Evolutionary conservation across 2,888 invertebrate genomes (phyloP), one percentile per base, ranked within the genome.

Genomic region (Nemotelus pantherinus): DNA sequence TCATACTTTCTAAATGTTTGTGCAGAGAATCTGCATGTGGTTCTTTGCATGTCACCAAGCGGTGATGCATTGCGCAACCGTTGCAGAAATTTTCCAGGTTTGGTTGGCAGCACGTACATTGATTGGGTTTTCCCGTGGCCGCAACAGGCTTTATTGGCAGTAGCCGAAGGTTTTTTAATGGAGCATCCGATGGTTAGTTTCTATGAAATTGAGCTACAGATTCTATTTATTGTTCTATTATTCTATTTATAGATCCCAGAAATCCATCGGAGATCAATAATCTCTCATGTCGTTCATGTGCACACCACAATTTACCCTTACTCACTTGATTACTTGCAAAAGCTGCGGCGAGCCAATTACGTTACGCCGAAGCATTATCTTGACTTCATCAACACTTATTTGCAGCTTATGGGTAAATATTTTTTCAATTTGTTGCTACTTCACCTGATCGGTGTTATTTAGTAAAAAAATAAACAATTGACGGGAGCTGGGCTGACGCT

Each of bases 91-190:
- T 97, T 97, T 87, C 97, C 97, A 0, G 96, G 96, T 0, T 88
- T 97, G 67, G 95, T 97, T 57, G 97, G 96, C 84, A 95, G 95
- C 84, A 95, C 96, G 0, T 95, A 94, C 57, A 96, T 97, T 80
- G 96, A 97, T 86, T 97, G 97, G 97, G 92, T 96, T 85, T 96
- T 95, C 86, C 93, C 96, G 0, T 97, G 97, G 97, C 96, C 97
- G 0, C 90, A 93, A 81, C 95, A 97, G 85, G 97, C 97, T 0
- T 85, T 97, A 68, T 88, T 93, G 76, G 95, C 96, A 0, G 96
- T 97, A 0, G 97, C 97, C 0, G 93, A 93, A 77, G 93, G 94
- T 1, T 95, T 93, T 83, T 89, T 97, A 0, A 91, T 93, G 82
- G 93, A 96, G 92, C 94, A 89, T 78, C 77, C 81, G 0, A 77